phyloP scores from a whole-genome alignment of 2,888 invertebrate genomes.

The Apamea crenata region DNA sequence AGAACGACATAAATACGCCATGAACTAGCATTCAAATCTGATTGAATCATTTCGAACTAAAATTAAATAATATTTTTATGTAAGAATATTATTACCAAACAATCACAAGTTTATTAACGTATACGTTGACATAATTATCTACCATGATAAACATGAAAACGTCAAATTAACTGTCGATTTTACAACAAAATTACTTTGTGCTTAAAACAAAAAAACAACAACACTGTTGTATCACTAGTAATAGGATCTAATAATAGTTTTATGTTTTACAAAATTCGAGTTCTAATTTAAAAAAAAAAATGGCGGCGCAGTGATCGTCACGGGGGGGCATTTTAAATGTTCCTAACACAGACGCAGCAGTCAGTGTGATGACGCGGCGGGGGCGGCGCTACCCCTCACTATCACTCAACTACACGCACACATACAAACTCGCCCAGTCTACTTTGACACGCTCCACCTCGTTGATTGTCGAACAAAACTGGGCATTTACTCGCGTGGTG shows the following conservation, averaged over 20 bases:
- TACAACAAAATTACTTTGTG: not conserved
- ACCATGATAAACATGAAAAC: not conserved
- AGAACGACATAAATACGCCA: no score
- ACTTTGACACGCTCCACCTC: conserved; percentile 70
- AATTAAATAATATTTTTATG: not conserved
- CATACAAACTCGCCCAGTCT: conserved; percentile 69
- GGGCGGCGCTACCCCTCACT: conserved; percentile 83
- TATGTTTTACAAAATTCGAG: conserved; percentile 29
- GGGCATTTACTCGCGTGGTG: conserved; percentile 66
- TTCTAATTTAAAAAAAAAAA: conserved; percentile 75
- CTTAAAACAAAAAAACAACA: not conserved
- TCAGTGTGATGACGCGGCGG: conserved; percentile 87
- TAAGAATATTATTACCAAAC: no score
- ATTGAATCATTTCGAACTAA: not conserved
- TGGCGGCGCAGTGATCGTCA: conserved; percentile 87
- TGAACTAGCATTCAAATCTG: not conserved
- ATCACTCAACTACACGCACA: conserved; percentile 85
- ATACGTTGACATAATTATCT: not conserved
- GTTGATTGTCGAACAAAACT: conserved; percentile 35
- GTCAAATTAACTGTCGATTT: not conserved
- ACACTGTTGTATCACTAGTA: not conserved
- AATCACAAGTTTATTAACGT: not conserved
- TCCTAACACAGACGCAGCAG: conserved; percentile 89
- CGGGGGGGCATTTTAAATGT: conserved; percentile 89
- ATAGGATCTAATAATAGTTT: conserved; percentile 2